phyloP scores from a whole-genome alignment of 1,140 invertebrate genomes.

The Tetramorium simillimum region DNA sequence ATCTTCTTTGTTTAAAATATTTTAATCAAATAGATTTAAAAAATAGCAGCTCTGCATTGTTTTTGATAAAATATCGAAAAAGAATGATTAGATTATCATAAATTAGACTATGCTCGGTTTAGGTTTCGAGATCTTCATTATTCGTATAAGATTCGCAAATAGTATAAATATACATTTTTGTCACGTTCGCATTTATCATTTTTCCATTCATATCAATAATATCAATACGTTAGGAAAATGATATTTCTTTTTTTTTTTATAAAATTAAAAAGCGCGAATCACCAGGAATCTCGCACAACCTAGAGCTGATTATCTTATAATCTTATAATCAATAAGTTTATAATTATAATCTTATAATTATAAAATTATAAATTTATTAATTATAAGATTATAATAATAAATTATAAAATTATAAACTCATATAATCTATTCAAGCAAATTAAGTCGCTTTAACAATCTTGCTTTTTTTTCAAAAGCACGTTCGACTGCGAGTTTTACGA shows the following conservation, averaged over 20 bases:
- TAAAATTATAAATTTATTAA: too few species aligned
- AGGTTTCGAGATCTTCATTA: background rate
- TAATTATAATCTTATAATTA: too few species aligned
- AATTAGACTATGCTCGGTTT: background rate
- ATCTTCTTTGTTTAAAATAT: too few species aligned
- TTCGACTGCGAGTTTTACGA: background rate
- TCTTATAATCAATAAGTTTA: too few species aligned
- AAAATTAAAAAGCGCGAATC: background rate
- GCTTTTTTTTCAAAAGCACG: background rate
- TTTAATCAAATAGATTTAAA: too few species aligned
- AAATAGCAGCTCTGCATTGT: background rate
- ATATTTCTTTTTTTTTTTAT: background rate
- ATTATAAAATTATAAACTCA: too few species aligned
- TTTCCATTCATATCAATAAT: background rate
- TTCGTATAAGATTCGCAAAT: background rate
- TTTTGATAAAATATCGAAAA: background rate
- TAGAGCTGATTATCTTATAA: too few species aligned
- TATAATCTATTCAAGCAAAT: background rate
- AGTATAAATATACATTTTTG: background rate
- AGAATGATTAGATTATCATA: background rate
- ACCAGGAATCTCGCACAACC: background rate
- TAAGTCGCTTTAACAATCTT: background rate
- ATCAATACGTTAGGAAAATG: background rate
- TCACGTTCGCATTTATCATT: background rate
- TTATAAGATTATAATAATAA: too few species aligned